Evolutionary conservation across 2,113 vertebrate genomes (phyloP).

Genomic region (Cottus gobio): DNA sequence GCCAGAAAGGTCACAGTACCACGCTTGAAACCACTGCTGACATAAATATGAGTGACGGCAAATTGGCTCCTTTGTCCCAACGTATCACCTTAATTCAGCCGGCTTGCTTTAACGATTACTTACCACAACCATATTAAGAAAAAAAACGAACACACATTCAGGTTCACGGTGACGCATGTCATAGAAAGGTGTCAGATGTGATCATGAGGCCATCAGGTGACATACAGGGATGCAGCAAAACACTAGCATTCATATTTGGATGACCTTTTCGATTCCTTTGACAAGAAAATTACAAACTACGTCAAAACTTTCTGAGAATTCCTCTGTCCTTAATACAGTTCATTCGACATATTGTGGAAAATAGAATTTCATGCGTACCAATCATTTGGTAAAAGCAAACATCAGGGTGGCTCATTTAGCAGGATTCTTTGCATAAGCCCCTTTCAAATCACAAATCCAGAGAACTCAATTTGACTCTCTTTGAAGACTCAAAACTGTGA

Average conservation of each 20-base stretch:
- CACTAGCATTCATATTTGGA: not conserved
- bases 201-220: not conserved
- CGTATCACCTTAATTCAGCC: not conserved
- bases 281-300: slow-evolving; percentile 6
- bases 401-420: slow-evolving; percentile 31
- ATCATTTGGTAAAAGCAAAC: slow-evolving; percentile 24
- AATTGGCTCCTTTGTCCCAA: not conserved
- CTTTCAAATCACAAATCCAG: slow-evolving; percentile 32
- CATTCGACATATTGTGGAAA: slow-evolving; percentile 12
- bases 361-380: slow-evolving; percentile 16
- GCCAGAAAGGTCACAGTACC: slow-evolving; percentile 8
- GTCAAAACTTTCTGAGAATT: slow-evolving; percentile 3
- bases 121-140: not conserved
- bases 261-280: not conserved
- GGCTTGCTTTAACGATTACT: not conserved
- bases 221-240: not conserved
- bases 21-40: not conserved
- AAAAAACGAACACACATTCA: not conserved
- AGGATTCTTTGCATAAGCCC: slow-evolving; percentile 24
- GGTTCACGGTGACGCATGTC: not conserved
- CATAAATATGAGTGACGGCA: not conserved
- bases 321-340: not conserved
- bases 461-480: slow-evolving; percentile 14
- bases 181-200: not conserved
- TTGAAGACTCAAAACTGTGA: slow-evolving; percentile 56